Base-by-base conservation (phyloP, 2,797 vertebrate species). In the Neostethus bicornis region DNA sequence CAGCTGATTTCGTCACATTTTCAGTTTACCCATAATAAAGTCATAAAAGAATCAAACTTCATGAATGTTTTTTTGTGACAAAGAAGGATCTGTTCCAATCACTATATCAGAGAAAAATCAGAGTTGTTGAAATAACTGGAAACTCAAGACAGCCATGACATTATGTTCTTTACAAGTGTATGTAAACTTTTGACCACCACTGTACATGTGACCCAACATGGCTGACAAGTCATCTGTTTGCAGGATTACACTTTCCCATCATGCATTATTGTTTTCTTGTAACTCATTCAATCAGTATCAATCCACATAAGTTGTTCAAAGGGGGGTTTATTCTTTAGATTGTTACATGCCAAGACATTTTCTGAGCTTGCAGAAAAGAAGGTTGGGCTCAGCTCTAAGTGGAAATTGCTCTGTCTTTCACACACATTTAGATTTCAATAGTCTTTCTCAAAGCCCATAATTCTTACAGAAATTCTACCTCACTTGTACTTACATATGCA, bases 351-450 rank as follows among this genome's bases (percentile, higher is more conserved):
- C 82, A 82, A 78, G 75, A 72, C 79, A 21, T 66, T 86, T 73
- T 81, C 84, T 38, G 77, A 77, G 80, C 79, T 77, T 73, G 70
- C 70, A 66, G 61, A 70, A 76, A 61, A 62, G 48, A 61, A 50
- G 54, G 74, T 41, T 55, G 47, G 48, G 61, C 62, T 69, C 24
- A 2, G 44, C 58, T 64, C 59, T 75, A 61, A 6, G 42, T 50
- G 47, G 51, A 64, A 58, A 70, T 54, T 13, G 1, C 51, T 56
- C 58, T 23, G 79, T 84, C 85, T 81, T 85, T 85, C 79, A 81
- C 67, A 82, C 47, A 42, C 75, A 70, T 84, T 85, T 81, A 66
- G 41, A 75, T 76, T 52, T 70, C 79, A 59, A 80, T 79, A 39
- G 39, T 41, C 62, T 57, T 62, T 62, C 63, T 70, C 66, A 66